Percentiles rank a stretch among this genome's conserved stretches.
These are phyloP conservation scores for Ephydatia muelleri DNA, from an alignment of 37 sponge, comb jelly and placozoan genomes.

Conservation along the genomic window DNA sequence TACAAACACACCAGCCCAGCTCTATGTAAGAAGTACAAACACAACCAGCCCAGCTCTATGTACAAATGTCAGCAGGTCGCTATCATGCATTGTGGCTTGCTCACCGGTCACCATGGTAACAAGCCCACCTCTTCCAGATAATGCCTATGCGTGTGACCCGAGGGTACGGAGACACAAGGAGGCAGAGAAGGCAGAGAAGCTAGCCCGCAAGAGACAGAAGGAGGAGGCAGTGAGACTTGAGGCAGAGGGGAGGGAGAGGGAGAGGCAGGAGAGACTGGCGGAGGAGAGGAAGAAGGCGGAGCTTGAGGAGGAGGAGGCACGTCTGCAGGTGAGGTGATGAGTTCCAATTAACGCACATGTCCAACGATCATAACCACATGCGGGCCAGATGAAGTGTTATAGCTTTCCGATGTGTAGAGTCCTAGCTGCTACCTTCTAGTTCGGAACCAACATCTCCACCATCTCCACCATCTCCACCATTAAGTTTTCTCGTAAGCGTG, in stretches of 20 bases:
- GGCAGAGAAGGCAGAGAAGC: slow-evolving; percentile 77
- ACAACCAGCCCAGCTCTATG: too few relatives aligned
- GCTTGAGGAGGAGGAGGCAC: slow-evolving; percentile 61
- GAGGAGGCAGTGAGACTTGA: slow-evolving; percentile 65
- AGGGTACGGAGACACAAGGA: slow-evolving; percentile 84
- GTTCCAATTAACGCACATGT: not conserved
- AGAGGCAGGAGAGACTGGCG: slow-evolving; percentile 55
- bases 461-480: too few relatives aligned
- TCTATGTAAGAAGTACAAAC: too few relatives aligned
- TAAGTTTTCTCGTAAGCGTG: too few relatives aligned
- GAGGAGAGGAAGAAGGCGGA: slow-evolving; percentile 66
- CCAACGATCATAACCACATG: too few relatives aligned
- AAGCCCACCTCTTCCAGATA: slow-evolving; percentile 39
- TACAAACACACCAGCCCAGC: too few relatives aligned
- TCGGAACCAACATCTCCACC: too few relatives aligned
- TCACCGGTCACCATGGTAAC: not conserved
- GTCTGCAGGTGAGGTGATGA: slow-evolving; percentile 57
- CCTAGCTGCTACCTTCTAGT: too few relatives aligned
- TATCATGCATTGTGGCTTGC: not conserved
- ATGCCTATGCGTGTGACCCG: slow-evolving; percentile 90
- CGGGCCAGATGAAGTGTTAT: too few relatives aligned
- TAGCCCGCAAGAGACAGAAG: slow-evolving; percentile 73
- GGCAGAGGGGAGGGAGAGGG: slow-evolving; percentile 58
- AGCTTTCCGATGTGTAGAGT: too few relatives aligned
- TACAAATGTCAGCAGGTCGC: not conserved